Evolutionary conservation across 2,113 vertebrate species (phyloP), one percentile per base, ranked within the genome.

Genomic region (Rhodinocichla rosea): DNA sequence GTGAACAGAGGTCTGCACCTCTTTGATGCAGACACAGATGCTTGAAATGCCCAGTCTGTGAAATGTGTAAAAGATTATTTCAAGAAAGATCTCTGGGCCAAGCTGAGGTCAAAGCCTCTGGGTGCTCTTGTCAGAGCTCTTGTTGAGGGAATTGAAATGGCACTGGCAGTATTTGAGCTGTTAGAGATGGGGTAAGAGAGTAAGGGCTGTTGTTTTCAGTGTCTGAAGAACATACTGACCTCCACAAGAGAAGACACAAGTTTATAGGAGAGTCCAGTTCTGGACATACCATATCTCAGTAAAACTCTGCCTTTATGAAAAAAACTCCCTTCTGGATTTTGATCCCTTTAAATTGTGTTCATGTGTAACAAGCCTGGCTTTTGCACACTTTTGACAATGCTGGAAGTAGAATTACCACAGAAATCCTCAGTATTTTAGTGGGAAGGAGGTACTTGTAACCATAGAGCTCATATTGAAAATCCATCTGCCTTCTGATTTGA

Each of bases 401-500:
- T 92, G 83, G 32, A 75, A 90, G 87, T 56, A 81, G 68, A 94
- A 71, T 88, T 83, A 67, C 85, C 57, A 59, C 69, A 92, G 82
- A 92, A 95, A 85, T 83, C 60, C 56, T 49, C 64, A 83, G 9
- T 79, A 49, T 95, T 92, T 95, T 63, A 63, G 39, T 87, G 73
- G 33, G 68, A 90, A 74, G 23, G 12, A 65, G 64, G 50, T 92
- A 56, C 77, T 89, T 40, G 37, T 82, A 87, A 60, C 83, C 20
- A 40, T 91, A 91, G 83, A 95, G 11, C 19, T 89, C 33, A 76
- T 74, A 79, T 57, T 65, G 89, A 94, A 96, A 95, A 95, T 83
- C 45, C 84, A 89, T 88, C 71, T 85, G 59, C 68, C 71, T 83
- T 74, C 52, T 76, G 60, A 87, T 91, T 75, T 68, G 73, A 84